Base-by-base conservation (phyloP, 2,888 invertebrate species). In the Drosophila anceps region DNA sequence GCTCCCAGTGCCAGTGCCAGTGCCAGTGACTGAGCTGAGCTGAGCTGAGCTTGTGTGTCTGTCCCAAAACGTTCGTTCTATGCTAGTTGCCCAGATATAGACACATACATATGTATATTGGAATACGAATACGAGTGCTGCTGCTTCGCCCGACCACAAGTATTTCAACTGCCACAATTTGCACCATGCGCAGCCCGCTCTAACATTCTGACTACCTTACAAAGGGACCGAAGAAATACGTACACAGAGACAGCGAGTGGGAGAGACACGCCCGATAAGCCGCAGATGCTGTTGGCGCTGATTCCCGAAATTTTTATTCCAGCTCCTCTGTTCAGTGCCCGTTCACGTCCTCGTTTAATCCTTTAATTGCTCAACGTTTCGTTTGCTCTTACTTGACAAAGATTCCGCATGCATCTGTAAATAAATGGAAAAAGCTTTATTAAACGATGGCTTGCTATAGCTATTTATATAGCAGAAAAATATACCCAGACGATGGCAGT, bases 141-240 rank as follows among this genome's bases (percentile, higher is more conserved):
- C 48, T 48, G 15, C 43, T 65, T 51, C 33, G 46, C 54, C 61
- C 65, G 74, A 73, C 82, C 66, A 72, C 58, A 54, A 71, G 62
- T 67, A 55, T 62, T 79, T 79, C 67, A 81, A 78, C 81, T 77
- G 77, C 76, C 79, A 76, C 76, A 79, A 79, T 79, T 75, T 63
- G 48, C 72, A 64, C 61, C 50, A 71, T 71, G 64, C 71, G 66
- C 73, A 64, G 72, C 60, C 65, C 67, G 78, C 74, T 78, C 82
- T 82, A 79, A 79, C 79, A 79, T 79, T 82, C 71, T 79, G 71
- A 71, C 79, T 69, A 79, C 43, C 71, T 41, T 79, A 78, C 66
- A 68, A 69, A 65, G 60, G 60, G 68, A 75, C 79, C 70, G 65
- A 54, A 63, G 41, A 46, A 57, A 79, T 74, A 80, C 82, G 79